phyloP scores from a whole-genome alignment of 1,140 invertebrate genomes.

The Metopolophium dirhodum region DNA sequence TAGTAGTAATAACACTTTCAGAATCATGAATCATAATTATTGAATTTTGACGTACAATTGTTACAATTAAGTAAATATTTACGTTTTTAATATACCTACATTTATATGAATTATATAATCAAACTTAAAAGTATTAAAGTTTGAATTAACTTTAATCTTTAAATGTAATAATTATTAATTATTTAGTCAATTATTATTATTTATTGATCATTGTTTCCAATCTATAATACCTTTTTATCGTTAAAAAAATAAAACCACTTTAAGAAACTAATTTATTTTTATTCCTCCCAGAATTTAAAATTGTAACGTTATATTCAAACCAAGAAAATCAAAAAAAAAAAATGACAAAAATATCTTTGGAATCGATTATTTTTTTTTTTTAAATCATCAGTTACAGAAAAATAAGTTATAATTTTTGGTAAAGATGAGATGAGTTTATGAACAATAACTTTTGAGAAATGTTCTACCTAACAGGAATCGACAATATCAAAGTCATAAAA shows the following conservation, averaged over 20 bases:
- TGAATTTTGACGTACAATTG: not conserved
- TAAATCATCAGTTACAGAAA: not conserved
- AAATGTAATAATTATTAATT: not conserved
- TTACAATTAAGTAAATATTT: not conserved
- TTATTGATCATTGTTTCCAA: too few species aligned
- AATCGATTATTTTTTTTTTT: not conserved
- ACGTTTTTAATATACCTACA: not conserved
- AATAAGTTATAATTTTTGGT: not conserved
- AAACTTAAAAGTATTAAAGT: not conserved
- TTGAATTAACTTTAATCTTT: not conserved
- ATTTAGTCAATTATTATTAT: not conserved
- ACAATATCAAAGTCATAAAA: not conserved
- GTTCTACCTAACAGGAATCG: not conserved
- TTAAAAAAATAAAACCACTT: not conserved
- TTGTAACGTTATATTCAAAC: not conserved
- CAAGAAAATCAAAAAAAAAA: not conserved
- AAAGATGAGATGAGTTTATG: not conserved
- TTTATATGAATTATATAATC: not conserved
- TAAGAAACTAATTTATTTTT: not conserved
- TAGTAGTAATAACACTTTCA: not conserved
- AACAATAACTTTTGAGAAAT: not conserved
- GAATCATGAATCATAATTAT: not conserved
- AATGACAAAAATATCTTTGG: not conserved
- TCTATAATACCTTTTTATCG: not conserved
- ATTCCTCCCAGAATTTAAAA: not conserved